A percentile compares a stretch with the other conserved stretches of the same genome.
These are phyloP conservation scores for Eueremaeus valkanovi DNA, from an alignment of 2,888 invertebrate genomes.

Conservation along the genomic window DNA sequence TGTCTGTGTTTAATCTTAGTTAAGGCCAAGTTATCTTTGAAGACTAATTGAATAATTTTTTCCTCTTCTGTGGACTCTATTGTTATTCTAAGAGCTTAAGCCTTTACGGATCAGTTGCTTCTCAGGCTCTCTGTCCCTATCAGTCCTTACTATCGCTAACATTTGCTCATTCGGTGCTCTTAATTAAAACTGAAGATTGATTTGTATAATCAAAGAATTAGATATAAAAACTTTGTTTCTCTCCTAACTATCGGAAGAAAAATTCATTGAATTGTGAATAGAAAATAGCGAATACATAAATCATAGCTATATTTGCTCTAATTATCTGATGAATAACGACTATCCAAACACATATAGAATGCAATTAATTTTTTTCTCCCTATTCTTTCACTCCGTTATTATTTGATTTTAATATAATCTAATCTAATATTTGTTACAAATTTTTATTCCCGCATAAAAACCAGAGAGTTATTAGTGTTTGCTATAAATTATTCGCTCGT, in stretches of 20 bases:
- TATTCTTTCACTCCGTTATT: neutral
- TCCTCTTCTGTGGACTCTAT: neutral
- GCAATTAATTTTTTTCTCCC: neutral
- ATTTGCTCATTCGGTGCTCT: conserved; percentile 12
- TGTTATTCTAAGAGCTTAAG: neutral
- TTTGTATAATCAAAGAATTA: neutral
- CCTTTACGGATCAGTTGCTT: neutral
- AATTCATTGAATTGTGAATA: too few species aligned
- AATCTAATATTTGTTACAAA: conserved; percentile 1
- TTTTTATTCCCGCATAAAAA: neutral
- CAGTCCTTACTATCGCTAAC: neutral
- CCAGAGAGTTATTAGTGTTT: neutral
- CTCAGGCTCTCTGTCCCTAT: neutral
- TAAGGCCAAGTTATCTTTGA: neutral
- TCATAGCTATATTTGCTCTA: conserved; percentile 19
- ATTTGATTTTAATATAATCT: neutral
- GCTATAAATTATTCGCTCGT: neutral
- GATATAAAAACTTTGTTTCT: neutral
- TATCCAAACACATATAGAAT: neutral
- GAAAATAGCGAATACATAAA: neutral
- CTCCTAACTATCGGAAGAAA: neutral
- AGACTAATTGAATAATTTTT: conserved; percentile 1
- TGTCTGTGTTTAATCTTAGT: neutral
- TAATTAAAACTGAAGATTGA: conserved; percentile 32
- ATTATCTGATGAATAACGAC: neutral